These are phyloP conservation scores for Drosophila lutescens DNA, from an alignment of 2,888 invertebrate species.

Conservation along the genomic window DNA sequence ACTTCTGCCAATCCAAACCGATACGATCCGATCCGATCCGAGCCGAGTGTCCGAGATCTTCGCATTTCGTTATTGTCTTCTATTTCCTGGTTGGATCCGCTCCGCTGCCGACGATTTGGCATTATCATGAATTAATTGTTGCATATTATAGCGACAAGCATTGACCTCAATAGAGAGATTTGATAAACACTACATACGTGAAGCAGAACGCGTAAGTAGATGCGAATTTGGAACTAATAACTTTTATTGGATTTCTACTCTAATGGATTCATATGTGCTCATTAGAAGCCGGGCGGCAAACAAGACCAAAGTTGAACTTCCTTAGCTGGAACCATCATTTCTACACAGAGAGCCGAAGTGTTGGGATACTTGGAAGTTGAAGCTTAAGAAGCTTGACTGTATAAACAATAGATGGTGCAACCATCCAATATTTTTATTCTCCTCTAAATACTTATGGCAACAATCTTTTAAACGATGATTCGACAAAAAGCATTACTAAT, in stretches of 20 bases:
- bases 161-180: constrained; percentile 63
- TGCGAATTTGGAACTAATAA: constrained; percentile 13
- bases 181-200: constrained; percentile 33
- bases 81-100: constrained; percentile 67
- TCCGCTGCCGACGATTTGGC: constrained; percentile 50
- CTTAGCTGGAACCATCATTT: no score
- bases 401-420: no score
- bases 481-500: no score
- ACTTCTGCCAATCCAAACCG: constrained; percentile 50
- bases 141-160: constrained; percentile 56
- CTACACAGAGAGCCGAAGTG: no score
- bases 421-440: no score
- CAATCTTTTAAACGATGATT: no score
- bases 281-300: no score
- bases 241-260: constrained; percentile 14
- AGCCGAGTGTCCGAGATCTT: constrained; percentile 47
- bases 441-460: no score
- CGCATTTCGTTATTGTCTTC: constrained; percentile 61
- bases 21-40: constrained; percentile 43
- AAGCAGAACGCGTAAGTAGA: constrained; percentile 35
- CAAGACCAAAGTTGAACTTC: no score
- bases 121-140: constrained; percentile 60
- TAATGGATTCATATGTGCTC: neutral
- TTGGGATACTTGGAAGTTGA: no score
- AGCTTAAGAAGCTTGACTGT: no score